phyloP scores from a whole-genome alignment of 2,888 invertebrate genomes.

The Germaria angustata region DNA sequence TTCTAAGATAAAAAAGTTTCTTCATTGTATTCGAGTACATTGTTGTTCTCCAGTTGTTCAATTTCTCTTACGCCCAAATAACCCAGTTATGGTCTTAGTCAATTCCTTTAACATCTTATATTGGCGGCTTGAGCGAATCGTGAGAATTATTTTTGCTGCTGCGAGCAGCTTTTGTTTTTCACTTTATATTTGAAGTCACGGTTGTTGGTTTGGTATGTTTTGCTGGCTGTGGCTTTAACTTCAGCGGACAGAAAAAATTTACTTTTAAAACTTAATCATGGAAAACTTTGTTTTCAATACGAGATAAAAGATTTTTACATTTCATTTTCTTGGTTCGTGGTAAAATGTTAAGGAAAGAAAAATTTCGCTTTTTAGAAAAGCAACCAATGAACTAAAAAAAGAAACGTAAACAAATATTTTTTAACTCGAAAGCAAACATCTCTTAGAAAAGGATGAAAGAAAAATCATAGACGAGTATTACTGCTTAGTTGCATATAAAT shows the following conservation, averaged over 20 bases:
- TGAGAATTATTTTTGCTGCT: slow-evolving; percentile 62
- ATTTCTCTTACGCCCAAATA: slow-evolving; percentile 68
- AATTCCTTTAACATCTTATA: slow-evolving; percentile 28
- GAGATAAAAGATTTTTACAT: slow-evolving; percentile 20
- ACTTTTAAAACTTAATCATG: slow-evolving; percentile 33
- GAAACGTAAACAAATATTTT: slow-evolving; percentile 3
- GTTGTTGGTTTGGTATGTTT: slow-evolving; percentile 4
- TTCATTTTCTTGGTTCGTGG: slow-evolving; percentile 38
- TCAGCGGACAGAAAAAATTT: slow-evolving; percentile 39
- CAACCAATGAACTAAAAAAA: slow-evolving; percentile 1
- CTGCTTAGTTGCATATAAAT: slow-evolving; percentile 29
- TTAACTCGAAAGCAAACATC: slow-evolving; percentile 54
- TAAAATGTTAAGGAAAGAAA: slow-evolving; percentile 12
- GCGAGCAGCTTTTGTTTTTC: background rate
- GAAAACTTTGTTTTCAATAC: slow-evolving; percentile 4
- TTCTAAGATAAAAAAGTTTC: slow-evolving; percentile 27
- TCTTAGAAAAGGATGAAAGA: slow-evolving; percentile 12
- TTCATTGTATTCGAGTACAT: slow-evolving; percentile 20
- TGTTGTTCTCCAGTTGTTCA: slow-evolving; percentile 54
- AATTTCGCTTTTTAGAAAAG: slow-evolving; percentile 64
- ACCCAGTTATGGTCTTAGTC: slow-evolving; percentile 52
- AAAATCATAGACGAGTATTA: background rate
- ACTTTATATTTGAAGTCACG: slow-evolving; percentile 6
- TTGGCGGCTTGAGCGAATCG: slow-evolving; percentile 53
- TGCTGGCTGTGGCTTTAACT: too few species aligned